phyloP scores from a whole-genome alignment of 35 echinoderm and acorn worm genomes.

The Apostichopus parvimensis region DNA sequence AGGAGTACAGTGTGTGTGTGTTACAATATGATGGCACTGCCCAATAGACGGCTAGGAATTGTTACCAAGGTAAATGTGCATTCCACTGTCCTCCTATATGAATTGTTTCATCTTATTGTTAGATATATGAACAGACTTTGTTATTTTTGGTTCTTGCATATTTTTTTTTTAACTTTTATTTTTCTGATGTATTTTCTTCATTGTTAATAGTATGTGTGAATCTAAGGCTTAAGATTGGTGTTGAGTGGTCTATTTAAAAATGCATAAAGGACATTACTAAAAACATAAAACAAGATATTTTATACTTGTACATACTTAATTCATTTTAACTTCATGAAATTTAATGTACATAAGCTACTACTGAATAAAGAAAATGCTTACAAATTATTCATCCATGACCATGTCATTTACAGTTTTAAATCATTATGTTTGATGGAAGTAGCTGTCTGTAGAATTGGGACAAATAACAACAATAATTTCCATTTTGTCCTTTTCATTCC shows the following conservation, averaged over 20 bases:
- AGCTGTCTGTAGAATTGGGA: no score
- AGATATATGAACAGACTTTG: no score
- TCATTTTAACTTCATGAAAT: slow-evolving; percentile 35
- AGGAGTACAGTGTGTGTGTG: no score
- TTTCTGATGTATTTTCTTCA: neutral
- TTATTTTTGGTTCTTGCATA: neutral
- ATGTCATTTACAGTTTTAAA: no score
- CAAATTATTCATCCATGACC: neutral
- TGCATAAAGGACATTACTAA: neutral
- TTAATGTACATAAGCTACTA: slow-evolving; percentile 35
- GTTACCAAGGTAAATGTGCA: neutral
- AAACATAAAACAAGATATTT: slow-evolving; percentile 24
- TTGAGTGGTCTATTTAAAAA: neutral
- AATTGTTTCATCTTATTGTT: neutral
- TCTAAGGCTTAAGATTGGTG: neutral
- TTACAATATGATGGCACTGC: no score
- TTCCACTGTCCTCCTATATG: neutral
- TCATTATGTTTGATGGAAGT: no score
- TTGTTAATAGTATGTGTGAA: neutral
- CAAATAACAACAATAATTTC: no score
- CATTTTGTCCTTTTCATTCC: no score
- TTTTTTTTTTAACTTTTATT: neutral
- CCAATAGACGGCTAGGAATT: no score
- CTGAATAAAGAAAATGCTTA: slow-evolving; percentile 39
- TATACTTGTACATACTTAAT: slow-evolving; percentile 24